A percentile compares a stretch with the other conserved stretches of the same genome.
Evolutionary conservation across 2,113 vertebrate species (phyloP).

Genomic region (Smithornis capensis): DNA sequence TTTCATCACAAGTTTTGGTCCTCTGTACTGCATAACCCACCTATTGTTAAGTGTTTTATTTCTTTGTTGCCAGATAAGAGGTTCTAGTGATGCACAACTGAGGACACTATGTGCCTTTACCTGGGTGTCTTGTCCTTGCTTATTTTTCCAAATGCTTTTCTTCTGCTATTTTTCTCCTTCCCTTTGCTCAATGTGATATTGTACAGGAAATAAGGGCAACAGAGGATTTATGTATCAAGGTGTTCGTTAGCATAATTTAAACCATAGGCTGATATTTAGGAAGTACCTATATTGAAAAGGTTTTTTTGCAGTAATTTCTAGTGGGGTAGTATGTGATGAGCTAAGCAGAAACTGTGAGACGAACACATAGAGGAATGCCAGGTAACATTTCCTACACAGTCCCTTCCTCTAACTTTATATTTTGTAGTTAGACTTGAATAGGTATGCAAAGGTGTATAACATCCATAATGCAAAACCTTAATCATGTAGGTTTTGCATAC

Average conservation of each 20-base stretch:
- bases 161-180: background rate
- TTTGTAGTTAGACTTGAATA: background rate
- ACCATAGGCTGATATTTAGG: background rate
- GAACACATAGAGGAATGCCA: background rate
- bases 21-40: background rate
- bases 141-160: background rate
- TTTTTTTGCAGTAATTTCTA: background rate
- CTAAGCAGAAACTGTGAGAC: background rate
- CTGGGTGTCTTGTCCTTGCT: background rate
- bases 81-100: background rate
- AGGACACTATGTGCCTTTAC: background rate
- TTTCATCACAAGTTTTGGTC: background rate
- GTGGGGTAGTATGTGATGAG: background rate
- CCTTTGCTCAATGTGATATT: background rate
- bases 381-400: background rate
- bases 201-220: background rate
- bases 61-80: background rate
- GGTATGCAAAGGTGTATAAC: background rate
- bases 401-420: background rate
- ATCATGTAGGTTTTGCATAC: background rate
- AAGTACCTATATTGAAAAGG: background rate
- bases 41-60: background rate
- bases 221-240: background rate
- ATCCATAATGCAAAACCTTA: background rate
- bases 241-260: background rate